Conservation (phyloP, 2,888 invertebrate species). For the Torymus tubicola region DNA sequence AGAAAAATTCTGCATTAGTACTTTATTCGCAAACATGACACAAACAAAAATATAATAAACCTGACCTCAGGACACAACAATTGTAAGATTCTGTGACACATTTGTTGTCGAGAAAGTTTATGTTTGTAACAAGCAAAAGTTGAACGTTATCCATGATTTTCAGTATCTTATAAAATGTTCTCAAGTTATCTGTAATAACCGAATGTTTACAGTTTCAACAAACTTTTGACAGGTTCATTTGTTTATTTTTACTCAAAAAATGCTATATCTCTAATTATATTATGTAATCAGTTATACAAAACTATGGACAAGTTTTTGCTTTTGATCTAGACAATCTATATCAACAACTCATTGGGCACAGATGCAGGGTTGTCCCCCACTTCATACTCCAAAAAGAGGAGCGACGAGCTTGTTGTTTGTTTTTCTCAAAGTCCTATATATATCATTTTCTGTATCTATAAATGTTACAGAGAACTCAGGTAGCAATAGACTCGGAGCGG, state of each 20-base stretch:
- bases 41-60: slow-evolving; percentile 56
- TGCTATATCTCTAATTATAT: slow-evolving; percentile 2
- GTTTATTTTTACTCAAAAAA: slow-evolving; percentile 26
- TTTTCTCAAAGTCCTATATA: slow-evolving; percentile 19
- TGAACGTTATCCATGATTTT: slow-evolving; percentile 53
- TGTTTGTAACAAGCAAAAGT: slow-evolving; percentile 53
- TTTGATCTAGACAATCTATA: slow-evolving; percentile 19
- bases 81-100: slow-evolving; percentile 48
- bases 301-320: slow-evolving; percentile 44
- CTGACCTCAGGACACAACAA: slow-evolving; percentile 56
- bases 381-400: slow-evolving; percentile 30
- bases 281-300: slow-evolving; percentile 42
- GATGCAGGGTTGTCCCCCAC: slow-evolving; percentile 32
- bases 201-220: slow-evolving; percentile 20
- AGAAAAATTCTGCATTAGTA: slow-evolving; percentile 41
- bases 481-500: slow-evolving; percentile 17
- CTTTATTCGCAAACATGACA: slow-evolving; percentile 53
- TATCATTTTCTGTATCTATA: not conserved
- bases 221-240: slow-evolving; percentile 7
- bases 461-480: not conserved
- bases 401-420: too few relatives aligned
- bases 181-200: slow-evolving; percentile 41
- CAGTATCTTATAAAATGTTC: slow-evolving; percentile 45
- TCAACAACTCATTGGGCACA: slow-evolving; percentile 38
- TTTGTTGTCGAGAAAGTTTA: slow-evolving; percentile 54